phyloP scores from a whole-genome alignment of 2,113 vertebrate genomes.

The Mus musculus region GRCm39 chr9:28624001-28624500 shows the following conservation, averaged over 20 bases:
- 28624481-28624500: not conserved
- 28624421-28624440: not conserved
- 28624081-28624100: not conserved
- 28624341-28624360: not conserved
- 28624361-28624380: not conserved
- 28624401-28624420: too few species aligned
- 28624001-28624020: not conserved
- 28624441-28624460: not conserved
- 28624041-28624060: conserved; percentile 14
- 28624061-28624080: not conserved
- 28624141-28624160: not conserved
- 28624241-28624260: not conserved
- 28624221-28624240: not conserved
- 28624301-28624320: not conserved
- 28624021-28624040: not conserved
- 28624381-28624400: not conserved
- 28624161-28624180: not conserved
- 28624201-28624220: not conserved
- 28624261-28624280: not conserved
- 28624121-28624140: not conserved
- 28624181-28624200: not conserved
- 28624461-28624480: not conserved
- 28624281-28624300: not conserved
- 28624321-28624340: not conserved
- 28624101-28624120: not conserved